Base-by-base conservation (phyloP, 2,797 vertebrate genomes). In the Enteromius argenteus region DNA sequence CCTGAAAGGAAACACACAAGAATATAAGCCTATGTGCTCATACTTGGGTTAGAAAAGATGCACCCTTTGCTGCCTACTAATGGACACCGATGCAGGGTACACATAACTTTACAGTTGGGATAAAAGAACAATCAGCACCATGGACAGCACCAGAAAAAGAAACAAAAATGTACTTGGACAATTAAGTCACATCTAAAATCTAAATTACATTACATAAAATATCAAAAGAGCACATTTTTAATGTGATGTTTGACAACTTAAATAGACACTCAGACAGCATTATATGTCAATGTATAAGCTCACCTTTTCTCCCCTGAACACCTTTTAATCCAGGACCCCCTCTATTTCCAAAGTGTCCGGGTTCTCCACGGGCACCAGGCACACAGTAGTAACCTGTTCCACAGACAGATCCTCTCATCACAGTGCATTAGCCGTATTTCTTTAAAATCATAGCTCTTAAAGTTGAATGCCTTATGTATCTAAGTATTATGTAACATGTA, bases 321-420 rank as follows among this genome's bases (percentile, higher is more conserved):
- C 95, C 95, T 7, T 0, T 21, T 69, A 2, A 0, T 44, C 94
- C 94, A 0, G 67, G 69, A 14, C 75, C 72, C 3, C 95, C 95
- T 15, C 0, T 82, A 8, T 85, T 64, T 78, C 95, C 95, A 23
- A 72, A 5, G 0, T 86, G 30, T 72, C 94, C 95, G 49, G 44
- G 0, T 1, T 62, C 56, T 84, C 95, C 95, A 51, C 76, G 44
- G 4, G 19, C 2, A 2, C 94, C 95, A 0, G 90, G 84, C 10
- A 90, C 9, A 89, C 94, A 95, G 87, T 89, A 92, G 3, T 1
- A 80, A 82, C 94, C 95, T 96, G 73, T 14, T 58, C 67, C 51
- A 78, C 15, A 84, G 42, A 30, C 21, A 81, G 71, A 88, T 8
- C 80, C 35, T 76, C 27, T 79, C 4, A 81, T 49, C n/a, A 73